phyloP scores from a whole-genome alignment of 2,797 vertebrate species.

The Percopsis omiscomaycus region DNA sequence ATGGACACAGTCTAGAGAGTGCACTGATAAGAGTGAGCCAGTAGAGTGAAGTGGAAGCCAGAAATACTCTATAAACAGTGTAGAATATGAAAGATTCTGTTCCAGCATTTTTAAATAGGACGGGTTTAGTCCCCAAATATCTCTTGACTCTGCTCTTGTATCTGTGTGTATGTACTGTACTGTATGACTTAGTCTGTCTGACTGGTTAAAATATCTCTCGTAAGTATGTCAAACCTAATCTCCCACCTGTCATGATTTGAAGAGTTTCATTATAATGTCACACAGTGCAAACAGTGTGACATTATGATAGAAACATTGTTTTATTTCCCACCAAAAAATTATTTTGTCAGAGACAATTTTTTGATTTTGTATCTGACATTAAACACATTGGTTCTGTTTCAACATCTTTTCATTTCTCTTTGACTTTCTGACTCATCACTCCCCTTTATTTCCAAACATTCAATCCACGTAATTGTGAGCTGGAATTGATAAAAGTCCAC shows the following conservation, averaged over 20 bases:
- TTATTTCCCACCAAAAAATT: neutral
- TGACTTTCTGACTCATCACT: neutral
- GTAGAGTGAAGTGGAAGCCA: neutral
- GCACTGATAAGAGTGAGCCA: constrained; percentile 46
- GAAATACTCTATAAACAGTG: neutral
- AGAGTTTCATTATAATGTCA: too few relatives aligned
- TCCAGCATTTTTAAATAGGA: neutral
- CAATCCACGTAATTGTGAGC: too few relatives aligned
- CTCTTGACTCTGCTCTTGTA: too few relatives aligned
- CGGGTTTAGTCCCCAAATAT: too few relatives aligned
- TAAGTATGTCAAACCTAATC: too few relatives aligned
- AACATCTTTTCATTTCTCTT: neutral
- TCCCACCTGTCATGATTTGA: too few relatives aligned
- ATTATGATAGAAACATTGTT: too few relatives aligned
- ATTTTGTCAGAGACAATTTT: neutral
- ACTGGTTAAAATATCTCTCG: neutral
- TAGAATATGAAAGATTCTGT: constrained; percentile 14
- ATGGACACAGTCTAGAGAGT: neutral
- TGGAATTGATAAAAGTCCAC: too few relatives aligned
- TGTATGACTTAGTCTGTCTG: neutral
- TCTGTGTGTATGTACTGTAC: neutral
- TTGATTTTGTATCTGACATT: neutral
- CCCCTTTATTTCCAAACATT: too few relatives aligned
- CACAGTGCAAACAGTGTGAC: too few relatives aligned
- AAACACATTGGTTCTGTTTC: neutral